Conservation (phyloP, 2,113 vertebrate species). For the Syngnathus scovelli region DNA sequence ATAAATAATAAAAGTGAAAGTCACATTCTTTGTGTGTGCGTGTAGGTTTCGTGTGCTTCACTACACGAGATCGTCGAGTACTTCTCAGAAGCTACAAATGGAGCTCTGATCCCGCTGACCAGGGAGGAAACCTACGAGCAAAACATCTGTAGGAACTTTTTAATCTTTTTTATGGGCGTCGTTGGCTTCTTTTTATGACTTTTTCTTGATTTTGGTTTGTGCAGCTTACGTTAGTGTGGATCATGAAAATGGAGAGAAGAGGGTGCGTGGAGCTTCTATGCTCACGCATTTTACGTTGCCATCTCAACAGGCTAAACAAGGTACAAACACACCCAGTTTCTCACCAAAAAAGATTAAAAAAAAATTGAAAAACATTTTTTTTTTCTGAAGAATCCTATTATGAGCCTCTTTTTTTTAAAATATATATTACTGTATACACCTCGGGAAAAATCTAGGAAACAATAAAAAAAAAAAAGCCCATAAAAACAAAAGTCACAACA, state of each 20-base stretch:
- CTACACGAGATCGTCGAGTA: constrained; percentile 67
- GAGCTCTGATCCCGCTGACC: constrained; percentile 65
- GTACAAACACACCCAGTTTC: constrained; percentile 32
- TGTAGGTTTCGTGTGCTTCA: constrained; percentile 68
- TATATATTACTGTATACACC: background rate
- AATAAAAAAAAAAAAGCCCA: background rate
- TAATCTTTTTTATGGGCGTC: background rate
- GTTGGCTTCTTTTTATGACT: background rate
- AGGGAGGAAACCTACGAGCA: constrained; percentile 70
- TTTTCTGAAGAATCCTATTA: background rate
- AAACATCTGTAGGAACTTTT: constrained; percentile 67
- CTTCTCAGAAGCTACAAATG: constrained; percentile 64
- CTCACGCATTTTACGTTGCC: background rate
- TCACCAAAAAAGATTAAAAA: background rate
- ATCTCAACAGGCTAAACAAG: constrained; percentile 41
- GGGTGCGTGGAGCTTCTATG: constrained; percentile 10
- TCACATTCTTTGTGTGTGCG: background rate
- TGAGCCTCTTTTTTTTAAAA: no score
- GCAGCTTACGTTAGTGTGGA: constrained; percentile 66
- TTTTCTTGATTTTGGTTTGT: constrained; percentile 4
- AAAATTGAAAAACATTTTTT: background rate
- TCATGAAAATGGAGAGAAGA: constrained; percentile 72
- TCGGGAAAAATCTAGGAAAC: background rate
- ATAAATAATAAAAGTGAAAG: no score
- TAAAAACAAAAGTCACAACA: background rate